phyloP scores from a whole-genome alignment of 2,888 invertebrate genomes.

The Rhorus exstirpatorius region DNA sequence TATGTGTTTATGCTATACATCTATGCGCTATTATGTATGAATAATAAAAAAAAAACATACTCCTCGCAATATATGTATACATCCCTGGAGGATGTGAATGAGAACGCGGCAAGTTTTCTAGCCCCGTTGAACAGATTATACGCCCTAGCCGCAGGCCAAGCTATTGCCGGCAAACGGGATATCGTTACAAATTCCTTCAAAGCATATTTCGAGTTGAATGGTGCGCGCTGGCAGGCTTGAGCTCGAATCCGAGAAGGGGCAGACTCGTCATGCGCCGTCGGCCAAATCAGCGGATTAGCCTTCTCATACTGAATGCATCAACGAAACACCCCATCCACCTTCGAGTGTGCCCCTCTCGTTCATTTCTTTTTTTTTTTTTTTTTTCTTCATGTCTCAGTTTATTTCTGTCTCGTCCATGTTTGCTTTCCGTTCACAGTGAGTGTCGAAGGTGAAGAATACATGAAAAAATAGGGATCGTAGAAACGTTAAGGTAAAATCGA shows the following conservation, averaged over 20 bases:
- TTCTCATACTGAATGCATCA: slow-evolving; percentile 69
- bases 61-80: slow-evolving; percentile 12
- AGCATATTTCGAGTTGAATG: slow-evolving; percentile 77
- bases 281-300: slow-evolving; percentile 85
- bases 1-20: slow-evolving; percentile 7
- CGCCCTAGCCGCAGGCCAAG: slow-evolving; percentile 50
- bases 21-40: slow-evolving; percentile 16
- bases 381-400: slow-evolving; percentile 8
- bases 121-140: slow-evolving; percentile 44
- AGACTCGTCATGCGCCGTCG: slow-evolving; percentile 74
- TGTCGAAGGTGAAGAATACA: slow-evolving; percentile 34
- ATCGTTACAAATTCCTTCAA: slow-evolving; percentile 83
- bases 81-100: slow-evolving; percentile 12
- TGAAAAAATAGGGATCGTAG: slow-evolving; percentile 25
- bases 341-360: slow-evolving; percentile 40
- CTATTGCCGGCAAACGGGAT: slow-evolving; percentile 81
- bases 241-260: slow-evolving; percentile 76
- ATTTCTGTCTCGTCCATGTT: slow-evolving; percentile 35
- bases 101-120: slow-evolving; percentile 20
- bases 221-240: slow-evolving; percentile 60
- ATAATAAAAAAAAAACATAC: slow-evolving; percentile 22
- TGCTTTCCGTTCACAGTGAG: slow-evolving; percentile 49
- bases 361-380: slow-evolving; percentile 36
- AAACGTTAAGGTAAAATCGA: slow-evolving; percentile 26
- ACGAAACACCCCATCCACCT: slow-evolving; percentile 73